Percentiles rank a stretch among this genome's conserved stretches.
These are phyloP conservation scores for Phylloscopus trochiloides DNA, from an alignment of 2,113 vertebrate genomes.

Conservation along the genomic window DNA sequence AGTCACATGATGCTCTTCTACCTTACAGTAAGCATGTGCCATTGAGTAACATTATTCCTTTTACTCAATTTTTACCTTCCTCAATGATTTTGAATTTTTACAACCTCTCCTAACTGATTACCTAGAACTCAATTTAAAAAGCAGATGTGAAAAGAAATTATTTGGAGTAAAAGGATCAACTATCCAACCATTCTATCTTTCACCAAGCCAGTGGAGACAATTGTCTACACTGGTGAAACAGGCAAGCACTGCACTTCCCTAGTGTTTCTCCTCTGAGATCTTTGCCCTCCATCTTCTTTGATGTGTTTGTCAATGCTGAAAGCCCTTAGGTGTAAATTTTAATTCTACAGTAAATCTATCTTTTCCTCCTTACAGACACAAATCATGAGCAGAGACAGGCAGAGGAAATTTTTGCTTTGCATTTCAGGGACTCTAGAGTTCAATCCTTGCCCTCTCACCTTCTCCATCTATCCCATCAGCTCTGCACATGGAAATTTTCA, in stretches of 20 bases:
- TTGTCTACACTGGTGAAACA: neutral
- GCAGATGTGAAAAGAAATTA: neutral
- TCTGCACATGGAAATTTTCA: neutral
- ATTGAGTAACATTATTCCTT: neutral
- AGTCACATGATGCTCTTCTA: neutral
- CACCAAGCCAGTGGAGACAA: neutral
- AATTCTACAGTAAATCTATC: neutral
- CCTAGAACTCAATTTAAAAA: neutral
- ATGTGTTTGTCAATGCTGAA: neutral
- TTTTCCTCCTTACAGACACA: neutral
- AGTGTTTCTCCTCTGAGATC: neutral
- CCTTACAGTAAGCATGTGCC: neutral
- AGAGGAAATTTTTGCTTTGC: neutral
- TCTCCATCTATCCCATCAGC: neutral
- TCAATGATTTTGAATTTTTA: neutral
- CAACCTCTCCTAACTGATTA: neutral
- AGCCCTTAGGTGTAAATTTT: neutral
- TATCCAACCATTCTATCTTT: neutral
- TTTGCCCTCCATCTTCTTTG: neutral
- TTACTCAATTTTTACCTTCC: neutral
- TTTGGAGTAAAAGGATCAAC: neutral
- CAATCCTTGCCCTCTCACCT: neutral
- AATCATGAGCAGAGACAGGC: neutral
- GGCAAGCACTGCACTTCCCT: accelerated
- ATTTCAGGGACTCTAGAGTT: neutral